Conservation (phyloP, 2,797 vertebrate genomes). For the Mormyrus hasselquistii region DNA sequence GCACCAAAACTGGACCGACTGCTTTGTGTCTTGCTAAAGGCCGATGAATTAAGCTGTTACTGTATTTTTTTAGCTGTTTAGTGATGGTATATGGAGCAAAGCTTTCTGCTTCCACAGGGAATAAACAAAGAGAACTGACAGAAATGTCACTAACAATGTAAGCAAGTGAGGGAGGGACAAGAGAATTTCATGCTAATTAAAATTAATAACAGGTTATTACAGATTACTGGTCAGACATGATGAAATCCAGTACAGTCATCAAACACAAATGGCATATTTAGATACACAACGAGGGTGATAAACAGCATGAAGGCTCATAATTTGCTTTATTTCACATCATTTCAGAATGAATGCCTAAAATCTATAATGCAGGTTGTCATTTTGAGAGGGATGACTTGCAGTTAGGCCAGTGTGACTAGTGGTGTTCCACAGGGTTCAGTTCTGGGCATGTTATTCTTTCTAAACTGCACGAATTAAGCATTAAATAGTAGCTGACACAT, state of each 20-base stretch:
- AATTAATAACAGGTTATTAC: neutral
- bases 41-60: neutral
- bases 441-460: neutral
- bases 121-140: neutral
- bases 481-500: neutral
- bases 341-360: neutral
- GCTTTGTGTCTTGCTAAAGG: neutral
- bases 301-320: neutral
- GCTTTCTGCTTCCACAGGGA: neutral
- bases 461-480: neutral
- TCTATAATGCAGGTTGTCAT: neutral
- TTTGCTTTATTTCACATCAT: neutral
- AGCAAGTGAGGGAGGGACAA: neutral
- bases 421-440: neutral
- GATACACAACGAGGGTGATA: neutral
- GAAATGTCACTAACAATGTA: neutral
- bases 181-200: neutral
- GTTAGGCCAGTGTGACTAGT: neutral
- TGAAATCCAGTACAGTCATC: neutral
- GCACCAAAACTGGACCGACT: neutral
- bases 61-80: neutral
- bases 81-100: neutral
- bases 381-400: neutral
- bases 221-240: neutral
- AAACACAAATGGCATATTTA: neutral